Base-by-base conservation (phyloP, 2,888 invertebrate genomes). In the Strigamia crassipes region DNA sequence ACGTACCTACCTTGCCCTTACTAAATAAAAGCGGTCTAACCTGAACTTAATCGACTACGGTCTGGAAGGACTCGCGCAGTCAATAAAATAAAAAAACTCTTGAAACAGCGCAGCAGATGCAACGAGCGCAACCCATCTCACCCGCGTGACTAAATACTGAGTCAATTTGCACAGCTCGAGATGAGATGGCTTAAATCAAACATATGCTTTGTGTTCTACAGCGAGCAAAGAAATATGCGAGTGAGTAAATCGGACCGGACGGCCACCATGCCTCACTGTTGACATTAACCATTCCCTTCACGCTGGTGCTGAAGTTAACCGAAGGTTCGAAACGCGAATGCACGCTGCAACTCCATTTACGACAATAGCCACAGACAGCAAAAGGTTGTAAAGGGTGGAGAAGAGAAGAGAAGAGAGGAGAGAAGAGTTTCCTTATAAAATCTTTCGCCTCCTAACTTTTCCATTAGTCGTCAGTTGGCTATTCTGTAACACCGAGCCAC, bases 211-310 rank as follows among this genome's bases (percentile, higher is more conserved):
- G 42, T 42, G 42, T 42, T 42, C 27, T 27, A 41, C 41, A 41
- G 41, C 41, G 8, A 41, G 15, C 27, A 27, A 27, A 27, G 27
- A 27, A 27, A 27, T 27, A 27, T 27, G 27, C 15, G 42, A 42
- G 42, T 42, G 42, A 42, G 12, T 13, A 42, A 42, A 13, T 42
- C 42, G 15, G 5, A 42, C 2, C 42, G 15, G 5, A 42, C 2
- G 10, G 42, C 42, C 61, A 9, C n/a, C 61, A 9, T 21, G 27
- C 1, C 21, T 2, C 15, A 61, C 61, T 61, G 61, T 61, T 61
- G 61, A 61, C 61, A 61, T 61, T 61, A 61, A n/a, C 61, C 18
- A 61, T 61, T 61, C 61, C 9, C 61, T 61, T 61, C 61, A 61
- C 61, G 61, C 61, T 15, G 27, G 5, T 3, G 15, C 61, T 61